These are phyloP conservation scores for Collichthys lucidus DNA, from an alignment of 2,113 vertebrate genomes.

Conservation along the genomic window DNA sequence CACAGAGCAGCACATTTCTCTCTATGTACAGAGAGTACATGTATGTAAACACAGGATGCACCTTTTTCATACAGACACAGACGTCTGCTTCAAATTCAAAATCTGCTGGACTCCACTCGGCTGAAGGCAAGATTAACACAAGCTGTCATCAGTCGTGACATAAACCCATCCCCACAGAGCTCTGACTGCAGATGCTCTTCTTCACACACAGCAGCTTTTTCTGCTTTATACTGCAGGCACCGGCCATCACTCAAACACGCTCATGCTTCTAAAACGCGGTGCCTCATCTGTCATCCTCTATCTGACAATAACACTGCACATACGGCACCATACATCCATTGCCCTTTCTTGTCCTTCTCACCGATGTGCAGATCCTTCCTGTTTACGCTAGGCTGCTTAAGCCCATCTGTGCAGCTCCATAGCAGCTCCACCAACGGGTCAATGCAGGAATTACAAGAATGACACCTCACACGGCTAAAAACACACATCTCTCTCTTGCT, in stretches of 20 bases:
- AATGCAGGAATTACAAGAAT: conserved; percentile 40
- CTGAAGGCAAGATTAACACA: neutral
- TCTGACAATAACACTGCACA: neutral
- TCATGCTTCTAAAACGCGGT: neutral
- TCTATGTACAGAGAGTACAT: neutral
- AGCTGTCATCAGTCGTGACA: conserved; percentile 60
- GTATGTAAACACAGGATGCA: neutral
- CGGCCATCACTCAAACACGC: neutral
- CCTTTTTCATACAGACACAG: neutral
- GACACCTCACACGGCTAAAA: neutral
- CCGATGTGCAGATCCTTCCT: conserved; percentile 62
- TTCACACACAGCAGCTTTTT: neutral
- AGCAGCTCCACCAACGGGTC: conserved; percentile 63
- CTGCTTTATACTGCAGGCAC: neutral
- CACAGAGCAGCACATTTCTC: conserved; percentile 16
- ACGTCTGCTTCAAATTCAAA: neutral
- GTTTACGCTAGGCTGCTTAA: conserved; percentile 53
- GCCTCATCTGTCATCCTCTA: neutral
- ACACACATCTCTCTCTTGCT: neutral
- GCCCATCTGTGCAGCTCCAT: conserved; percentile 50
- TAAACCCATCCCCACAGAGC: conserved; percentile 21
- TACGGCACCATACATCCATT: conserved; percentile 25
- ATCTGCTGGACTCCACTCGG: neutral
- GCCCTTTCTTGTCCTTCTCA: conserved; percentile 75
- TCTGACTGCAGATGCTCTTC: conserved; percentile 41